Base-by-base conservation (phyloP, 2,888 invertebrate species). In the Conomelus anceps region DNA sequence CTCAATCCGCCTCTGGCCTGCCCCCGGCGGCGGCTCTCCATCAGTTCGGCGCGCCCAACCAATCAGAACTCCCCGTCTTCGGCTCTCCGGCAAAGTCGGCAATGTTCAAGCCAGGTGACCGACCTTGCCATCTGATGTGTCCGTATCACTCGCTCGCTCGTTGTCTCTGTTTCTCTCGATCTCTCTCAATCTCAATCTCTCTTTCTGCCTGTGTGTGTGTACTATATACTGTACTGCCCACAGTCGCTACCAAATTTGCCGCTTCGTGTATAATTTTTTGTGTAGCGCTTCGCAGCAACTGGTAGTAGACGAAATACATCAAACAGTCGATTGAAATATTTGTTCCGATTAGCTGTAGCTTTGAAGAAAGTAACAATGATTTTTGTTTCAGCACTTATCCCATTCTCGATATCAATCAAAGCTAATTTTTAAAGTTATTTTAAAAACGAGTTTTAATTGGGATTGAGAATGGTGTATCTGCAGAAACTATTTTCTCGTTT, bases 81-180 rank as follows among this genome's bases (percentile, higher is more conserved):
- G 91, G 91, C 86, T 91, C 91, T 89, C 91, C 91, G 85, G 91
- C 89, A 88, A 90, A 90, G 85, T 87, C 90, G 26, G 41, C 88
- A 17, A 85, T 89, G 90, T 29, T 89, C n/a, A 89, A 89, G 88
- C 29, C 90, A 90, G 90, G 90, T 90, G 90, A 90, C 85, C 84
- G 85, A 23, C 84, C 24, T 86, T 26, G 22, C 63, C 63, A 6
- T n/a, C n/a, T 63, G 6, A 11, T 26, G 26, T 7, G 6, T 26
- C 11, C n/a, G n/a, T n/a, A n/a, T n/a, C 6, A 11, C 26, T 26
- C 26, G 26, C 26, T 9, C n/a, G 1, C n/a, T n/a, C 13, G n/a
- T 63, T 9, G 63, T 34, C 34, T 34, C 63, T 63, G 20, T n/a
- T n/a, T n/a, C 63, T 63, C 26, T 26, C 26, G 4, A 4, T 26